Conservation (phyloP, 2,113 vertebrate species). For the Gallinago jamesoni region DNA sequence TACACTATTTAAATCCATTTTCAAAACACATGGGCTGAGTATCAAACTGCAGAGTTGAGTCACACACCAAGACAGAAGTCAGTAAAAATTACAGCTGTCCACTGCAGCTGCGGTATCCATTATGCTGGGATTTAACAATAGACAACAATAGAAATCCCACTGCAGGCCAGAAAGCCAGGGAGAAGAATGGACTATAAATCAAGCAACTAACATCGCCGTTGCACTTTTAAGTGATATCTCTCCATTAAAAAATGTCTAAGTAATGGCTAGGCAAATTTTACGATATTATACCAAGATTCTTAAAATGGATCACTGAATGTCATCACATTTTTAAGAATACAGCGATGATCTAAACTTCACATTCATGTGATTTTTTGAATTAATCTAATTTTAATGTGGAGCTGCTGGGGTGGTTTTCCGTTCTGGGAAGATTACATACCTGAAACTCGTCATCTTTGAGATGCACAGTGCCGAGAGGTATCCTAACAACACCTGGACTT, state of each 20-base stretch:
- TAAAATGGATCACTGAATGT: background rate
- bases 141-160: background rate
- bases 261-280: background rate
- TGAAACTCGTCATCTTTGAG: background rate
- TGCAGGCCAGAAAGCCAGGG: background rate
- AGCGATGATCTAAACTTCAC: background rate
- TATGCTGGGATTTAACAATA: background rate
- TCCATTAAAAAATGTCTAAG: background rate
- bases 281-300: background rate
- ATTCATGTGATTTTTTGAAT: background rate
- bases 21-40: background rate
- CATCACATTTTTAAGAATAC: background rate
- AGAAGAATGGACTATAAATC: constrained; percentile 1
- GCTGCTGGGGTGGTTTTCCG: background rate
- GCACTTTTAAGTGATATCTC: background rate
- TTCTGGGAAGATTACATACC: background rate
- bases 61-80: constrained; percentile 15
- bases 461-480: background rate
- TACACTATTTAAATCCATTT: background rate
- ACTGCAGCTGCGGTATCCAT: background rate
- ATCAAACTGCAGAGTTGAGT: background rate
- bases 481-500: background rate
- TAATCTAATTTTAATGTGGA: background rate
- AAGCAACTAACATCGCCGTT: background rate
- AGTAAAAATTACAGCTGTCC: constrained; percentile 33